Conservation (phyloP, 2,888 invertebrate genomes). For the Sinhomidia bicolor region DNA sequence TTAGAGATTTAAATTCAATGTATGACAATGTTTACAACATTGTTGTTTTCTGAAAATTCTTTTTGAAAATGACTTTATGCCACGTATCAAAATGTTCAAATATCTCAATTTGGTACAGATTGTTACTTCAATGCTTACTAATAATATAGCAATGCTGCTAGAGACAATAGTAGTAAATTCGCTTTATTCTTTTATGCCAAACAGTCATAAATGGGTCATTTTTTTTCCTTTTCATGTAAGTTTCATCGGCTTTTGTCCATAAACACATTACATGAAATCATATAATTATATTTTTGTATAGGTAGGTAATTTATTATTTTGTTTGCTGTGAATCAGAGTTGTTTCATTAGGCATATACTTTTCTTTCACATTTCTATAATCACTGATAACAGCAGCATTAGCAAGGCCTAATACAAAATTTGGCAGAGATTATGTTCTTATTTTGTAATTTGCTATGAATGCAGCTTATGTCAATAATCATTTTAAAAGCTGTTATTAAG, state of each 20-base stretch:
- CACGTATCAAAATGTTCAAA: neutral
- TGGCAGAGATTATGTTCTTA: no score
- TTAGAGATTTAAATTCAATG: slow-evolving; percentile 1
- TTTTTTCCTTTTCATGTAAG: neutral
- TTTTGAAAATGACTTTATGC: no score
- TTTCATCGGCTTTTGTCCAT: no score
- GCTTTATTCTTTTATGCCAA: neutral
- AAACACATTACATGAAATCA: no score
- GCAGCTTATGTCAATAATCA: no score
- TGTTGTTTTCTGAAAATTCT: slow-evolving; percentile 14
- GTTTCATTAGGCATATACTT: no score
- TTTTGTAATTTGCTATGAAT: no score
- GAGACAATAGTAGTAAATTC: neutral
- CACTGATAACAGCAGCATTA: no score
- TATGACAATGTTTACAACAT: slow-evolving; percentile 2
- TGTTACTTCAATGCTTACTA: neutral
- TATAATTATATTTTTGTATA: no score
- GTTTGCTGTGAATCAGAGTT: neutral
- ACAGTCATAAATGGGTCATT: neutral
- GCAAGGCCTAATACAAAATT: no score
- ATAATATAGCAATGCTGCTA: neutral
- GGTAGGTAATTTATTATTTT: neutral
- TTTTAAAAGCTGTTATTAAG: no score
- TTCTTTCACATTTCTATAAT: no score
- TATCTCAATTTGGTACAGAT: neutral